Conservation (phyloP, 2,113 vertebrate species). For the Pseudonaja textilis region DNA sequence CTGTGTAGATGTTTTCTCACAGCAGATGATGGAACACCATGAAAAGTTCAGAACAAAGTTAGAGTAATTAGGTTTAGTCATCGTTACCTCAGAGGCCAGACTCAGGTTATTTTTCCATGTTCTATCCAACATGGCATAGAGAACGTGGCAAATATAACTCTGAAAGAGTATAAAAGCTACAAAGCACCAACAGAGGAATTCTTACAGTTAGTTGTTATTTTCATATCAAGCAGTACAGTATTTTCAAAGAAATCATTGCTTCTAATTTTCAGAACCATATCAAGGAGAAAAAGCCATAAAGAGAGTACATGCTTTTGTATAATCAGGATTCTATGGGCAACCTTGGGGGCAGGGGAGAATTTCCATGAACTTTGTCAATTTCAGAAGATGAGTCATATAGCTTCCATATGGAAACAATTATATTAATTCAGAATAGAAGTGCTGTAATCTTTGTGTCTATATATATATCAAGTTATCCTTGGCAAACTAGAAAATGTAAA, state of each 20-base stretch:
- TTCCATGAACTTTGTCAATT: not conserved
- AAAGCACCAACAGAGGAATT: not conserved
- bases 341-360: not conserved
- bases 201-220: not conserved
- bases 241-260: slow-evolving; percentile 15
- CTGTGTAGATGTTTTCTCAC: slow-evolving; percentile 4
- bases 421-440: slow-evolving; percentile 29
- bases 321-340: not conserved
- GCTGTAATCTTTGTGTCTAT: not conserved
- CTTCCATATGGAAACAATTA: slow-evolving; percentile 20
- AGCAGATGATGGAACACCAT: not conserved
- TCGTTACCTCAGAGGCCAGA: slow-evolving; percentile 3
- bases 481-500: slow-evolving; percentile 13
- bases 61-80: slow-evolving; percentile 14
- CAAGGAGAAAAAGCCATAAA: not conserved
- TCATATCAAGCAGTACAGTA: not conserved
- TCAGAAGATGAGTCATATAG: not conserved
- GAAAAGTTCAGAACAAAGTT: not conserved
- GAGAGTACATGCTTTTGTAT: fast-evolving
- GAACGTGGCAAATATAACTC: not conserved
- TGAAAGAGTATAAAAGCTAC: not conserved
- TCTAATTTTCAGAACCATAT: slow-evolving; percentile 3
- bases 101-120: not conserved
- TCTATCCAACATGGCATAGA: not conserved
- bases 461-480: not conserved